A percentile compares a stretch with the other conserved stretches of the same genome.
These are phyloP conservation scores for Catocala nupta DNA, from an alignment of 2,888 invertebrate species.

Conservation along the genomic window DNA sequence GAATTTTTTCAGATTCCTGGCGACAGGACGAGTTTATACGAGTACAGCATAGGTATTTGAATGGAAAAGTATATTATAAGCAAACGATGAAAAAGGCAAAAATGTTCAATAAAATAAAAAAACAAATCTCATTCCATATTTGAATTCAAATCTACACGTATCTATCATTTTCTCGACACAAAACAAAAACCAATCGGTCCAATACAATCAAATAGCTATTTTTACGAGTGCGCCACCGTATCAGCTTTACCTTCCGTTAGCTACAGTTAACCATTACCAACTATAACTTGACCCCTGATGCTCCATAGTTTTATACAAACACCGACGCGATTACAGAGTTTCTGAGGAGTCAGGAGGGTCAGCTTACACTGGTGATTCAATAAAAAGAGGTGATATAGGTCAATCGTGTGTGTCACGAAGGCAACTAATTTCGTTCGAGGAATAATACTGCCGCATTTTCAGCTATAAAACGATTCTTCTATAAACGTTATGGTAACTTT, in stretches of 20 bases:
- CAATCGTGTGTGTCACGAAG: constrained; percentile 76
- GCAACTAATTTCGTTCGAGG: constrained; percentile 64
- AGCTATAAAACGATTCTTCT: constrained; percentile 76
- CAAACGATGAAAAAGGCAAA: no score
- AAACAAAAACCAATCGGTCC: constrained; percentile 53
- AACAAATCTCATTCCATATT: constrained; percentile 23
- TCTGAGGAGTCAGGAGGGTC: constrained; percentile 52
- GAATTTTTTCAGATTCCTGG: no score
- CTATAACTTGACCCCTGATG: constrained; percentile 41
- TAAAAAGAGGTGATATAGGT: constrained; percentile 72
- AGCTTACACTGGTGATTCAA: constrained; percentile 58
- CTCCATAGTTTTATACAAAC: constrained; percentile 44
- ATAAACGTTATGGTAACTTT: constrained; percentile 73
- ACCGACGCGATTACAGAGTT: constrained; percentile 31
- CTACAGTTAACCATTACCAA: constrained; percentile 51
- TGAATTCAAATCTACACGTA: constrained; percentile 42
- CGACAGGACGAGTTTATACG: no score
- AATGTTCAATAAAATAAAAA: constrained; percentile 8
- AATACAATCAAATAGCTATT: constrained; percentile 56
- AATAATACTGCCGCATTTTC: constrained; percentile 71
- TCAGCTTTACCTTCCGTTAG: constrained; percentile 52
- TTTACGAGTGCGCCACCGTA: constrained; percentile 53
- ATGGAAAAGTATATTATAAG: no score
- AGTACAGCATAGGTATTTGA: no score
- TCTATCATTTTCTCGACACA: constrained; percentile 45